Base-by-base conservation (phyloP, 2,797 vertebrate genomes). In the Petrocephalus schoutedeni region DNA sequence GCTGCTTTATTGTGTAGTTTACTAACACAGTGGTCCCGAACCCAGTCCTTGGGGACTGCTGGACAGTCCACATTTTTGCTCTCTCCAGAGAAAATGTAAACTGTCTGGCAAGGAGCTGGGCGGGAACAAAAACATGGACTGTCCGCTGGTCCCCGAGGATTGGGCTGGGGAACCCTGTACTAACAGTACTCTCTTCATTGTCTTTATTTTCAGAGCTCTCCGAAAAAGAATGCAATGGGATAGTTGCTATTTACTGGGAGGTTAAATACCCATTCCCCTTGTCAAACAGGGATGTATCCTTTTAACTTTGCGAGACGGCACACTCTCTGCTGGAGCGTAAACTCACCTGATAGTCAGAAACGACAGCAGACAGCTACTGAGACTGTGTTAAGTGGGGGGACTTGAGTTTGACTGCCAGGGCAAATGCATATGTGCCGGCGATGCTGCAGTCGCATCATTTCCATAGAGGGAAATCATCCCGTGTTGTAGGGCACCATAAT, bases 241-340 rank as follows among this genome's bases (percentile, higher is more conserved):
- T 96, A 90, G 92, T 64, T 0, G 93, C 96, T 0, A 96, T 98
- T 90, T 98, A 98, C 95, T 98, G 97, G 97, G 95, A 98, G 91
- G 96, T 98, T 86, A 97, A 97, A 85, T 99, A 97, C 93, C 97
- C 98, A 0, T 96, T 98, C 53, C 97, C 96, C 45, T 90, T 99
- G 91, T 96, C 96, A 9, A 97, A 98, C 94, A 95, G 98, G 94
- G 98, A 99, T 21, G 98, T 99, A 99, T 99, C 98, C 97, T 98
- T 57, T 19, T 58, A 16, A 82, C 41, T 51, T 19, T 7, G 14
- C 77, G 19, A 19, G 14, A 49, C 5, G 2, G 36, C 23, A 82
- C 51, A 57, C 10, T 56, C 10, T 56, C 32, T 83, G 49, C 8
- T 4, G 3, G 32, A 45, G 32, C 28, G 6, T 45, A 77, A 77